phyloP scores from a whole-genome alignment of 2,888 invertebrate species.

The Oithona nana region DNA sequence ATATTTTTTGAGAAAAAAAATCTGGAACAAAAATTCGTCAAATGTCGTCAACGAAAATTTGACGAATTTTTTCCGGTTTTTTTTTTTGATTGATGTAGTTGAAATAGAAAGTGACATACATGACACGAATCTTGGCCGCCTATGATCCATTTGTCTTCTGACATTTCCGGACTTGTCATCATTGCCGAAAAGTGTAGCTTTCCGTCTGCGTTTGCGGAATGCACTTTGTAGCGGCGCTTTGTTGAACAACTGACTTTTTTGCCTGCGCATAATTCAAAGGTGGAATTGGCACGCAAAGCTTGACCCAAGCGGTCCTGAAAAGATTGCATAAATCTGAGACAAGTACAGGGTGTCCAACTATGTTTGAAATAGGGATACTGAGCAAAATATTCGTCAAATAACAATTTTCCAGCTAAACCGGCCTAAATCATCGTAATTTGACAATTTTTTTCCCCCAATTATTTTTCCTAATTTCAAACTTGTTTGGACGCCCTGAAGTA shows the following conservation, averaged over 20 bases:
- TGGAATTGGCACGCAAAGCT: neutral
- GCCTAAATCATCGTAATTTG: no score
- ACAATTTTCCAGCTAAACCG: no score
- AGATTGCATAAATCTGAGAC: no score
- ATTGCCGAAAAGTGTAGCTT: neutral
- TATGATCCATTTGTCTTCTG: neutral
- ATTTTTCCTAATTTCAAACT: no score
- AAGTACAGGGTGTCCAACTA: no score
- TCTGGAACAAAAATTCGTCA: neutral
- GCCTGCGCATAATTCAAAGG: neutral
- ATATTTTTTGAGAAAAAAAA: neutral
- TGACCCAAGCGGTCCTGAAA: neutral
- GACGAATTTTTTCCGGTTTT: neutral
- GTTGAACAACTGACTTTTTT: neutral
- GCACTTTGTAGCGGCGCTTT: no score
- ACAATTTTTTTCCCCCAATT: no score
- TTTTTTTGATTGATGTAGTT: neutral
- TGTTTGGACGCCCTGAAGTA: no score
- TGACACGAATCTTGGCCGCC: slow-evolving; percentile 1
- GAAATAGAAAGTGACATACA: neutral
- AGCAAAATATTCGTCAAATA: no score
- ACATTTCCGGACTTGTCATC: neutral
- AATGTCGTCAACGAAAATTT: no score
- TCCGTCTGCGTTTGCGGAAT: no score
- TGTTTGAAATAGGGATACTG: no score